phyloP scores from a whole-genome alignment of 2,113 vertebrate species.

The Melierax canorus region DNA sequence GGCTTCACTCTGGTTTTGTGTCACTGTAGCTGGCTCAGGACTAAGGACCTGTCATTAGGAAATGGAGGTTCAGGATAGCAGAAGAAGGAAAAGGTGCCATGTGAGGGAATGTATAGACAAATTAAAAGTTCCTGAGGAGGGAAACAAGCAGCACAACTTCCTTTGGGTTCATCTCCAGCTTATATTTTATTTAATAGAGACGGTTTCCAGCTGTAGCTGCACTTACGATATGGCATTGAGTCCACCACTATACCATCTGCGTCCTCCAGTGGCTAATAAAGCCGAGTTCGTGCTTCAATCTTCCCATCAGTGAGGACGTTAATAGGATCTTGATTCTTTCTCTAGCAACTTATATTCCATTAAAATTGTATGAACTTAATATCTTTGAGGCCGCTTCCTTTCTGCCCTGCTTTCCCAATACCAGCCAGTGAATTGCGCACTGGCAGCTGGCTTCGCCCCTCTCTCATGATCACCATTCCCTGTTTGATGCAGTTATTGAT shows the following conservation, averaged over 20 bases:
- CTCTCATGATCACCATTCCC: no score
- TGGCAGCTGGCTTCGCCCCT: neutral
- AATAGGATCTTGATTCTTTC: neutral
- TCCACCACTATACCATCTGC: neutral
- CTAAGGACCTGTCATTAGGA: neutral
- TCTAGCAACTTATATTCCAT: neutral
- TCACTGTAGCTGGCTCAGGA: neutral
- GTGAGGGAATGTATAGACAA: neutral
- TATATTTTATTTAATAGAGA: neutral
- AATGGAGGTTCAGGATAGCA: neutral
- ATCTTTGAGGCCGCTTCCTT: neutral
- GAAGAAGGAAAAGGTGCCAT: neutral
- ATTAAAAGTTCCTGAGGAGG: neutral
- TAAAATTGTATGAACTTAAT: neutral
- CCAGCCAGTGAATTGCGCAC: fast-evolving
- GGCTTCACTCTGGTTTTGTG: neutral
- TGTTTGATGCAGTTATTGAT: neutral
- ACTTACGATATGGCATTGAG: fast-evolving
- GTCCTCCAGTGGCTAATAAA: neutral
- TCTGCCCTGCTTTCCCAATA: neutral
- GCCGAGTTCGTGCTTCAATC: fast-evolving
- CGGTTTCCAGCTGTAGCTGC: neutral
- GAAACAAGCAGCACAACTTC: neutral
- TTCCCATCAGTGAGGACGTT: neutral
- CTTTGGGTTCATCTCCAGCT: neutral